Conservation (phyloP, 2,888 invertebrate genomes). For the Plebejus melissa region DNA sequence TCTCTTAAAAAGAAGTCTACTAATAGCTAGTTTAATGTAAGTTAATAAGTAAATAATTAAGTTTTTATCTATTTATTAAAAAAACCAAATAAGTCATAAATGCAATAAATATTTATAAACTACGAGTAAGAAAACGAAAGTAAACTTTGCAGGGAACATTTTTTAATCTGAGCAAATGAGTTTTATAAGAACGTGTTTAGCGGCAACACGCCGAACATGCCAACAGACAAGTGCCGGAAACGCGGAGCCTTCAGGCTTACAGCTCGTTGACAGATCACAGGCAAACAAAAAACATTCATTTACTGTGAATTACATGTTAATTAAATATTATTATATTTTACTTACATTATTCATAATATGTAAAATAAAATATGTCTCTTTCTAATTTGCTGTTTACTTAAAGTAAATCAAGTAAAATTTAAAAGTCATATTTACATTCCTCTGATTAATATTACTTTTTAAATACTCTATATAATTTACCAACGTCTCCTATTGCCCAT, state of each 20-base stretch:
- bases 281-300: constrained; percentile 11
- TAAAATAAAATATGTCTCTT: no score
- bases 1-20: no score
- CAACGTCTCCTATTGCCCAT: background rate
- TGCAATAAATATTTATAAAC: background rate
- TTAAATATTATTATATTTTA: background rate
- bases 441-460: no score
- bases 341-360: no score
- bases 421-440: no score
- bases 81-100: background rate
- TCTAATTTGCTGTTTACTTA: no score
- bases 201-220: constrained; percentile 20
- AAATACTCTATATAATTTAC: no score
- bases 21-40: no score
- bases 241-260: background rate
- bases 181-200: constrained; percentile 11
- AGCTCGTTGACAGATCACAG: constrained; percentile 14
- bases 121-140: background rate
- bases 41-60: no score
- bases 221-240: constrained; percentile 24
- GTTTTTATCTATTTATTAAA: no score
- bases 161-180: background rate
- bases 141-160: background rate
- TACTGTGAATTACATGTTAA: background rate
- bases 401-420: no score